Percentiles rank a stretch among this genome's conserved stretches.
Evolutionary conservation across 2,113 vertebrate species (phyloP).

Genomic region (Dendropsophus ebraccatus): DNA sequence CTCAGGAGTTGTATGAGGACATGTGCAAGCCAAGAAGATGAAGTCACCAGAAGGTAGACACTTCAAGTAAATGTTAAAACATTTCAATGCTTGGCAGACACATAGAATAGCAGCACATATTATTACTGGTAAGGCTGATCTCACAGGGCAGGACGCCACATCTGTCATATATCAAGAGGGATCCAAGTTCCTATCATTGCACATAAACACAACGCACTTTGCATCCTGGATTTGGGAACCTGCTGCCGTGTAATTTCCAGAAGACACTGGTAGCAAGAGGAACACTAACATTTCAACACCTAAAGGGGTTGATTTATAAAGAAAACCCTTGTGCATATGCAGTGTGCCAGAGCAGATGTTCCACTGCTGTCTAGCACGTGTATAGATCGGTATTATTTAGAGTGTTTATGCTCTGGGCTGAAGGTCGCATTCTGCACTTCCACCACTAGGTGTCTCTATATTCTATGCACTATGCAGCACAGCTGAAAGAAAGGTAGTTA

Average conservation of each 20-base stretch:
- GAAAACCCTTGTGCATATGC: too few species aligned
- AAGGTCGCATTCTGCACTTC: too few species aligned
- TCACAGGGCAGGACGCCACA: not conserved
- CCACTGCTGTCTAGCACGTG: too few species aligned
- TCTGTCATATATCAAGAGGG: not conserved
- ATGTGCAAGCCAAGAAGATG: conserved; percentile 9
- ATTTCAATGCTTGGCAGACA: not conserved
- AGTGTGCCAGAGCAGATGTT: too few species aligned
- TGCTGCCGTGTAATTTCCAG: not conserved
- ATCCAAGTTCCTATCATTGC: not conserved
- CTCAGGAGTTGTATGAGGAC: not conserved
- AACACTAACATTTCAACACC: not conserved
- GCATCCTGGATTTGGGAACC: not conserved
- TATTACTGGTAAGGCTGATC: not conserved
- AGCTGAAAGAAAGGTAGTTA: too few species aligned
- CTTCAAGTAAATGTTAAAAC: not conserved
- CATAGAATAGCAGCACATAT: not conserved
- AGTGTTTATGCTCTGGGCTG: too few species aligned
- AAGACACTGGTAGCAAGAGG: not conserved
- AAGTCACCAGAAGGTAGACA: not conserved
- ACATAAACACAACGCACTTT: not conserved
- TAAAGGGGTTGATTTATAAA: not conserved
- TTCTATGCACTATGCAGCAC: too few species aligned
- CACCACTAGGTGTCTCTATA: too few species aligned
- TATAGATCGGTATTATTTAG: too few species aligned